These are phyloP conservation scores for Brachypteracias leptosomus DNA, from an alignment of 2,113 vertebrate species.

Conservation along the genomic window DNA sequence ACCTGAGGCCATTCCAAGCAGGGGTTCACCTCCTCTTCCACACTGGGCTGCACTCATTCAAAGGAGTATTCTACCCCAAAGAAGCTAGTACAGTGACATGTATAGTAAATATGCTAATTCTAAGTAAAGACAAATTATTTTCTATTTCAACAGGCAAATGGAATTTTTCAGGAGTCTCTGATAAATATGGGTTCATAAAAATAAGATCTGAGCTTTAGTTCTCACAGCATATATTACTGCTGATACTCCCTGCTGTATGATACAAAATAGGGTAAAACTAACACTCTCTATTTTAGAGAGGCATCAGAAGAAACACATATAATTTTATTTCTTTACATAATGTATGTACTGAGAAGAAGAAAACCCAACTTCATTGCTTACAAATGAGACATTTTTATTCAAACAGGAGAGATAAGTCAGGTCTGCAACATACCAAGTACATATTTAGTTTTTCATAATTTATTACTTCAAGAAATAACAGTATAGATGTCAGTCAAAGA, in stretches of 20 bases:
- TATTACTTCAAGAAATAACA: background rate
- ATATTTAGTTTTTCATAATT: background rate
- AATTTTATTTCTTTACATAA: background rate
- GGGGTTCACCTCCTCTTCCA: background rate
- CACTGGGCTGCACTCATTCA: background rate
- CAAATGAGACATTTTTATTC: background rate
- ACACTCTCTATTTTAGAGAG: background rate
- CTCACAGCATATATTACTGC: background rate
- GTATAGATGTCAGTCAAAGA: background rate
- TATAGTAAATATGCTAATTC: background rate
- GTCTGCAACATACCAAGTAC: background rate
- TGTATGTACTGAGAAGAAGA: background rate
- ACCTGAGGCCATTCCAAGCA: rapidly evolving
- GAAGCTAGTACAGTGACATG: background rate
- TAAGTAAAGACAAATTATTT: background rate
- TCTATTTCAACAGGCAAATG: background rate
- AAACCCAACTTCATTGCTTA: background rate
- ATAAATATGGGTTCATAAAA: background rate
- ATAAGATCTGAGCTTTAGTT: background rate
- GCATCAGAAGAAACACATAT: background rate
- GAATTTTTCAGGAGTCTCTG: background rate
- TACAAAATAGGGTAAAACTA: background rate
- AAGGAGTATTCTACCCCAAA: background rate
- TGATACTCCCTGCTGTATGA: background rate
- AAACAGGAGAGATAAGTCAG: background rate